Percentiles rank a stretch among this genome's conserved stretches.
These are phyloP conservation scores for Pagrus major DNA, from an alignment of 2,113 vertebrate genomes.

Conservation along the genomic window DNA sequence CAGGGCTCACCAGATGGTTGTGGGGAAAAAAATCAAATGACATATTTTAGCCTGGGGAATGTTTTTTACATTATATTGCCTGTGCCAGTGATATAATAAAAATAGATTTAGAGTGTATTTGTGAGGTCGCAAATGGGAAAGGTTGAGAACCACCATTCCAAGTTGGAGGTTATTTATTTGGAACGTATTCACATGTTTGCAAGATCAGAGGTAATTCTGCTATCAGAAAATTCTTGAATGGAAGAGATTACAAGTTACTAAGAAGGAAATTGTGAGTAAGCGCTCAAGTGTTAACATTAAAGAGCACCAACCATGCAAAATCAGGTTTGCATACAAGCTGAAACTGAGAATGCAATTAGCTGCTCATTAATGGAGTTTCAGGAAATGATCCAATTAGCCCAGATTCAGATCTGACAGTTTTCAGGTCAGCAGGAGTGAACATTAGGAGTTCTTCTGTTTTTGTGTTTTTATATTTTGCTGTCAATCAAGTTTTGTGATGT, in stretches of 20 bases:
- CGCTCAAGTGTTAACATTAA: background rate
- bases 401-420: background rate
- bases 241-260: background rate
- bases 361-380: background rate
- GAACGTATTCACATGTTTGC: background rate
- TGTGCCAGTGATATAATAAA: too few relatives aligned
- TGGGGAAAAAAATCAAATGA: too few relatives aligned
- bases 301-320: background rate
- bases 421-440: background rate
- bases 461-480: background rate
- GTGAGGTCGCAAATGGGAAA: too few relatives aligned
- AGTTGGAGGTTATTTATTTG: background rate
- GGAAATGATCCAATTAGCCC: background rate
- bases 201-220: background rate
- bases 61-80: too few relatives aligned
- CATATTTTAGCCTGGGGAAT: too few relatives aligned
- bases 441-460: background rate
- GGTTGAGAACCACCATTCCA: background rate
- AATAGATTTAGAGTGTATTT: too few relatives aligned
- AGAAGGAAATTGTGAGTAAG: background rate
- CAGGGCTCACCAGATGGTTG: too few relatives aligned
- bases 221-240: background rate
- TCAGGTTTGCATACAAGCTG: background rate
- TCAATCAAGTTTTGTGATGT: background rate
- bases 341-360: background rate